Percentiles rank a stretch among this genome's conserved stretches.
Evolutionary conservation across 2,888 invertebrate species (phyloP).

Genomic region (Autographa pulchrina): DNA sequence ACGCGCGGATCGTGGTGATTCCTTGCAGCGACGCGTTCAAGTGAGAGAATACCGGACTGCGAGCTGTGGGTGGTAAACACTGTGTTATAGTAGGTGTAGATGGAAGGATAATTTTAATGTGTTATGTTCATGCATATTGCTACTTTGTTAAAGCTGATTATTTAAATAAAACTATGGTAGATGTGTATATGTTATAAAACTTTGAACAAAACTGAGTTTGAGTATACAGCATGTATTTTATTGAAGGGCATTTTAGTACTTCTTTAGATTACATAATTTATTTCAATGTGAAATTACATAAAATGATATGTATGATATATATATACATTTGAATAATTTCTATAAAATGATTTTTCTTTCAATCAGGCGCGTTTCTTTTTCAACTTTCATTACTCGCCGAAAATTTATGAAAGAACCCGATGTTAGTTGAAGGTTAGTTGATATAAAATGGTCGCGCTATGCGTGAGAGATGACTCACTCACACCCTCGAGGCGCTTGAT

Average conservation of each 20-base stretch:
- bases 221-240: too few relatives aligned
- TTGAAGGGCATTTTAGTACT: too few relatives aligned
- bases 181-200: too few relatives aligned
- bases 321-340: too few relatives aligned
- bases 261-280: too few relatives aligned
- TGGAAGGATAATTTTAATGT: neutral
- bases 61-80: slow-evolving; percentile 88
- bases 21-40: slow-evolving; percentile 97
- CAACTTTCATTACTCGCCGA: neutral
- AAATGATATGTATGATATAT: too few relatives aligned
- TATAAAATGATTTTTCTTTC: too few relatives aligned
- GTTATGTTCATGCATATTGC: neutral
- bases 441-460: slow-evolving; percentile 56
- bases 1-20: slow-evolving; percentile 97
- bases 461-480: slow-evolving; percentile 91
- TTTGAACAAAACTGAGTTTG: too few relatives aligned
- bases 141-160: neutral
- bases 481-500: slow-evolving; percentile 95
- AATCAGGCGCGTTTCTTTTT: too few relatives aligned
- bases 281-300: too few relatives aligned
- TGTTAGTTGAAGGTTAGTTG: slow-evolving; percentile 38
- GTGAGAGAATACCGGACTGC: slow-evolving; percentile 98
- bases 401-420: neutral
- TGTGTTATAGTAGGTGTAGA: slow-evolving; percentile 14
- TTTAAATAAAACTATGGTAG: neutral